Conservation (phyloP, 2,797 vertebrate species). For the Silurus aristotelis region DNA sequence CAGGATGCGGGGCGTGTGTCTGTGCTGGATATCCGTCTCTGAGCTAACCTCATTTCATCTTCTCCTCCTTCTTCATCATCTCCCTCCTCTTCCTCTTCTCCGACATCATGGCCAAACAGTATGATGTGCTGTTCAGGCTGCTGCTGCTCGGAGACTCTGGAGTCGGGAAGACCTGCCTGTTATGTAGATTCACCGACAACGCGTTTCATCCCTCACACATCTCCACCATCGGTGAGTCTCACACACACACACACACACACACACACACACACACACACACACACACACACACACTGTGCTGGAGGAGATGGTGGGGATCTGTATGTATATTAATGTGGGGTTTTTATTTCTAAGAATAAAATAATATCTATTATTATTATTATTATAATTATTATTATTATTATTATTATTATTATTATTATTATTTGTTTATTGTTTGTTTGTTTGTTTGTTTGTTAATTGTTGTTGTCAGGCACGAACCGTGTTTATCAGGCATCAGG, state of each 20-base stretch:
- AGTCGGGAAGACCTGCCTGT: constrained; percentile 96
- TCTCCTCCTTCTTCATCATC: not conserved
- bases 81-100: constrained; percentile 30
- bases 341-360: too few species aligned
- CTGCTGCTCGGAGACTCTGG: constrained; percentile 96
- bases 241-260: constrained; percentile 14
- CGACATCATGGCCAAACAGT: constrained; percentile 92
- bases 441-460: not conserved
- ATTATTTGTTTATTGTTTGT: not conserved
- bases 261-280: not conserved
- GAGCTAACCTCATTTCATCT: constrained; percentile 59
- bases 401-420: not conserved
- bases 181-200: constrained; percentile 98
- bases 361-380: too few species aligned
- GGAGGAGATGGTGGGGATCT: too few species aligned
- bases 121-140: constrained; percentile 94
- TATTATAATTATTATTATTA: too few species aligned
- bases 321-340: too few species aligned
- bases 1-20: constrained; percentile 56
- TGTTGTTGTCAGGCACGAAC: not conserved
- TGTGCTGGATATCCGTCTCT: constrained; percentile 57
- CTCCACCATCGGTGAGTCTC: constrained; percentile 94
- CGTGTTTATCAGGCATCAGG: not conserved
- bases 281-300: too few species aligned
- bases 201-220: constrained; percentile 97